A percentile compares a stretch with the other conserved stretches of the same genome.
Evolutionary conservation across 2,113 vertebrate species (phyloP).

Genomic region (Pica pica): DNA sequence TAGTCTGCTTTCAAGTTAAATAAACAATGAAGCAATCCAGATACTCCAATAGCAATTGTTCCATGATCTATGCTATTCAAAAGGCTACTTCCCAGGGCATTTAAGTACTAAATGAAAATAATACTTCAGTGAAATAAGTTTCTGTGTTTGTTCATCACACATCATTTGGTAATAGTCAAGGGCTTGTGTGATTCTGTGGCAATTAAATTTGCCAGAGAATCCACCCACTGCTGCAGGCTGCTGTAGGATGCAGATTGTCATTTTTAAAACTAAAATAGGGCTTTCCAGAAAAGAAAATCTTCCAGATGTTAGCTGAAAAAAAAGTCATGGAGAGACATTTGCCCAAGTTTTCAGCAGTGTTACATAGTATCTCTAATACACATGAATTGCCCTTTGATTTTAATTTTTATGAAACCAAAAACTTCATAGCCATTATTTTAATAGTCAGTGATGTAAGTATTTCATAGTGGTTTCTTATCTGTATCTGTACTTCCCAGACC

Average conservation of each 20-base stretch:
- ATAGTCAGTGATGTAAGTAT: background rate
- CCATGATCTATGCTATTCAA: background rate
- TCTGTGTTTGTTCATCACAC: conserved; percentile 16
- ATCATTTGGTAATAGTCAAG: conserved; percentile 1
- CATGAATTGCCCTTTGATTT: background rate
- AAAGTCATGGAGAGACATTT: background rate
- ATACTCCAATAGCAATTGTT: background rate
- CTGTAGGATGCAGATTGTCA: background rate
- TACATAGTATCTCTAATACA: background rate
- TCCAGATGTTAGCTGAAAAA: conserved; percentile 2
- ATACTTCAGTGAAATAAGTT: background rate
- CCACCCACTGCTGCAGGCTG: conserved; percentile 24
- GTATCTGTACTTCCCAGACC: background rate
- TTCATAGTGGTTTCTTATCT: background rate
- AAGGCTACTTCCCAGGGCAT: background rate
- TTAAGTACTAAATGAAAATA: background rate
- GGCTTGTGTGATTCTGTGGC: background rate
- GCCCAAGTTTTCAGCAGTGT: background rate
- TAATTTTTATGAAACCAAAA: background rate
- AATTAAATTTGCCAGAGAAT: conserved; percentile 38
- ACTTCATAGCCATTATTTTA: background rate
- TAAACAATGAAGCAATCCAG: background rate
- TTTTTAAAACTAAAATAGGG: conserved; percentile 1
- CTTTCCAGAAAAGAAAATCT: background rate
- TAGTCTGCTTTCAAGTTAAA: conserved; percentile 12